phyloP scores from a whole-genome alignment of 1,140 invertebrate species.

The Leptopilina boulardi region DNA sequence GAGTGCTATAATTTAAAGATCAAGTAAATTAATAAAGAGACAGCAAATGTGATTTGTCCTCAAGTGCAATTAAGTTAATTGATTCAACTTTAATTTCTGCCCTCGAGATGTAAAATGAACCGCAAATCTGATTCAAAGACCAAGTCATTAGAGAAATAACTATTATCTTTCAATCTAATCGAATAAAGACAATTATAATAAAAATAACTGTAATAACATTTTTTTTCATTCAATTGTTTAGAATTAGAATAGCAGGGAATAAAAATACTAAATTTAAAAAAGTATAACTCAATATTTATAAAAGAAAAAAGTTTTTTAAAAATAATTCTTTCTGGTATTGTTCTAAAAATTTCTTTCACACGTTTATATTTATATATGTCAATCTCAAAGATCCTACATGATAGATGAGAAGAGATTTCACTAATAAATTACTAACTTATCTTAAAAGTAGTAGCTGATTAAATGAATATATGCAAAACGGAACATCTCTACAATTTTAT shows the following conservation, averaged over 20 bases:
- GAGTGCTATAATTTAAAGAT: no score
- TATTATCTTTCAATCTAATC: neutral
- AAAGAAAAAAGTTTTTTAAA: neutral
- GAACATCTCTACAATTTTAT: neutral
- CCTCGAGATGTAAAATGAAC: constrained; percentile 1
- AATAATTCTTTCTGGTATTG: constrained; percentile 1
- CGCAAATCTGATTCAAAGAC: neutral
- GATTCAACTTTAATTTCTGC: neutral
- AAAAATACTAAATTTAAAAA: no score
- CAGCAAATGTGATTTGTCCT: constrained; percentile 3
- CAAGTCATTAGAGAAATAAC: neutral
- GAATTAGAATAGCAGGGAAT: no score
- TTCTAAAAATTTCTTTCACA: neutral
- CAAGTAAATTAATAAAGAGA: neutral
- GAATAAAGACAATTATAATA: neutral
- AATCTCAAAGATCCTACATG: constrained; percentile 1
- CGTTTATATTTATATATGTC: neutral
- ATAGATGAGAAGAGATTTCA: constrained; percentile 17
- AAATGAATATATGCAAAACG: constrained; percentile 22
- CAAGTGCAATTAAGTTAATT: neutral
- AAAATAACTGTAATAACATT: neutral
- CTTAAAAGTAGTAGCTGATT: constrained; percentile 21
- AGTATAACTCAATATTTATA: no score
- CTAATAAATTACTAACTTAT: constrained; percentile 22
- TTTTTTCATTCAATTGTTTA: no score